Conservation (phyloP, 2,888 invertebrate species). For the Cenopis cana region DNA sequence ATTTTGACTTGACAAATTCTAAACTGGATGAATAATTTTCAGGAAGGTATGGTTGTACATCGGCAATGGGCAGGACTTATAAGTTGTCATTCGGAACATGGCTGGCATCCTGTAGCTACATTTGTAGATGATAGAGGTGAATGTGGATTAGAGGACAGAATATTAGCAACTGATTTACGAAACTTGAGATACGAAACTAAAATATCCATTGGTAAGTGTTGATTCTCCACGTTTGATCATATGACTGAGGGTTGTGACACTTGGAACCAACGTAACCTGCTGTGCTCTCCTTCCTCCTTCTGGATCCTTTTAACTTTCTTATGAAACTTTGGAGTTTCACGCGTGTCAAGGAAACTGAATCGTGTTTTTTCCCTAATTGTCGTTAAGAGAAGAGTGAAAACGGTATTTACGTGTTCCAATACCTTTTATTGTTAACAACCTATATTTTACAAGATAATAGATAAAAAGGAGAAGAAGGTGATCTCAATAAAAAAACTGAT, state of each 20-base stretch:
- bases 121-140: constrained; percentile 85
- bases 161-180: constrained; percentile 82
- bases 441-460: no score
- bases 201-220: constrained; percentile 74
- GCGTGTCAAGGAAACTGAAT: no score
- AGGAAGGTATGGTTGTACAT: constrained; percentile 54
- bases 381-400: no score
- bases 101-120: constrained; percentile 90
- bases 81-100: constrained; percentile 86
- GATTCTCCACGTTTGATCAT: background rate
- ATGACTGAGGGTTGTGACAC: background rate
- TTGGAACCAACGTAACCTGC: background rate
- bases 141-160: constrained; percentile 79
- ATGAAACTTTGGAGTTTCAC: background rate
- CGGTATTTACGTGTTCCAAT: no score
- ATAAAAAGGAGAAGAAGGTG: background rate
- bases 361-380: no score
- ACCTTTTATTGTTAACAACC: no score
- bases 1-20: background rate
- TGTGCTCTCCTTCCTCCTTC: background rate
- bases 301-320: background rate
- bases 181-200: constrained; percentile 81
- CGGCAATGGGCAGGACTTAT: constrained; percentile 88
- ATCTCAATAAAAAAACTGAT: background rate
- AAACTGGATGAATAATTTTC: constrained; percentile 31